phyloP scores from a whole-genome alignment of 2,888 invertebrate species.

The Drosophila multiciliata region DNA sequence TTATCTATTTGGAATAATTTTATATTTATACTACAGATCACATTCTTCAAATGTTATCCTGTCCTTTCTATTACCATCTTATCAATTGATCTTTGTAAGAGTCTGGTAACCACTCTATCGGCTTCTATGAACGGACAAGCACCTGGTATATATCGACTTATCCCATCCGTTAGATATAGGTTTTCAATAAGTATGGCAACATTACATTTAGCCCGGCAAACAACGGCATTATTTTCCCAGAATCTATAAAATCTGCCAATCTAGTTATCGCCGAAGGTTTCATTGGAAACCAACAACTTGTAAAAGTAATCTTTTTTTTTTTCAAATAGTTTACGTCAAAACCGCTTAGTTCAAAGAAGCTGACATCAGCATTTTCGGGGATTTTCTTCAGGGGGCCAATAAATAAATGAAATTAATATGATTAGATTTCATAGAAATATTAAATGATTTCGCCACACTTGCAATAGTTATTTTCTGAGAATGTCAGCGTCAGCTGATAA shows the following conservation, averaged over 20 bases:
- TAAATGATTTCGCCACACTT: no score
- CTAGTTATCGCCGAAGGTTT: slow-evolving; percentile 41
- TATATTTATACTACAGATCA: no score
- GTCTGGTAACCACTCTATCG: background rate
- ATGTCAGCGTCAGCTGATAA: no score
- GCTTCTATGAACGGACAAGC: slow-evolving; percentile 10
- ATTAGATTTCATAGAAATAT: no score
- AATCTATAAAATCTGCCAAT: slow-evolving; percentile 56
- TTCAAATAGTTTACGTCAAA: no score
- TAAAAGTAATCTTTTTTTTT: slow-evolving; percentile 15
- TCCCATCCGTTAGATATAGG: slow-evolving; percentile 25
- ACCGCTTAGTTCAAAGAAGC: no score
- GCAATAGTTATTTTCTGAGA: no score
- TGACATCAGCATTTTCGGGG: no score
- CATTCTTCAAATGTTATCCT: background rate
- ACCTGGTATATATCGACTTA: slow-evolving; percentile 51
- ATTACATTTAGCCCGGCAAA: slow-evolving; percentile 48
- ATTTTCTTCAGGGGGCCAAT: no score
- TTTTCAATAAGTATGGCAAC: slow-evolving; percentile 40
- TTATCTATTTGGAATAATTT: background rate
- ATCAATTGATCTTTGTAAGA: background rate
- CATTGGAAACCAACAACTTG: slow-evolving; percentile 43
- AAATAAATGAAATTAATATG: no score
- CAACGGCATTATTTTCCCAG: slow-evolving; percentile 43
- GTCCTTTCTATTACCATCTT: background rate